Evolutionary conservation across 2,797 vertebrate genomes (phyloP).

Genomic region (Furcifer pardalis): DNA sequence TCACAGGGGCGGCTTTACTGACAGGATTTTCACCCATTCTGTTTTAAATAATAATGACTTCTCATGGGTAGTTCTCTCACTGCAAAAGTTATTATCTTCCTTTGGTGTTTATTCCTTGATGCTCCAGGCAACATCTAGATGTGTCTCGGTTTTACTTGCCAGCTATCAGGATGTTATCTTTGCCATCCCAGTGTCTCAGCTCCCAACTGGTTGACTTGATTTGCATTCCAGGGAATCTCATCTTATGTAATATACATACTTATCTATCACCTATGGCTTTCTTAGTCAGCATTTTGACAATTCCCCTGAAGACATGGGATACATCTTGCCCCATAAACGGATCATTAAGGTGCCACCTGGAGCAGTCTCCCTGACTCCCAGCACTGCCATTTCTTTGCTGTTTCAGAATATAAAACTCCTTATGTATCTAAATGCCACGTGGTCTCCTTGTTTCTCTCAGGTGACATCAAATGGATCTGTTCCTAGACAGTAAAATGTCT

Average conservation of each 20-base stretch:
- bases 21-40: background rate
- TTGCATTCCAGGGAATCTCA: background rate
- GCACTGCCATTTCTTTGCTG: too few relatives aligned
- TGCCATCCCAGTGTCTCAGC: background rate
- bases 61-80: background rate
- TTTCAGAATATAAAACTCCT: slow-evolving; percentile 11
- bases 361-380: too few relatives aligned
- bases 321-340: slow-evolving; percentile 5
- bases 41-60: background rate
- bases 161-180: background rate
- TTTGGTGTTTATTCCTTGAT: background rate
- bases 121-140: background rate
- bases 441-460: slow-evolving; percentile 19
- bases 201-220: background rate
- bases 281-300: background rate
- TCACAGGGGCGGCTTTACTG: too few relatives aligned
- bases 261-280: background rate
- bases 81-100: background rate
- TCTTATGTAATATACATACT: slow-evolving; percentile 1
- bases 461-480: slow-evolving; percentile 25
- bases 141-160: background rate
- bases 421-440: background rate
- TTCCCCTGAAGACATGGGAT: background rate
- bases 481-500: slow-evolving; percentile 31
- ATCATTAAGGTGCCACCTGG: too few relatives aligned